phyloP scores from a whole-genome alignment of 2,113 vertebrate genomes.

The Notarius lentiginosus region DNA sequence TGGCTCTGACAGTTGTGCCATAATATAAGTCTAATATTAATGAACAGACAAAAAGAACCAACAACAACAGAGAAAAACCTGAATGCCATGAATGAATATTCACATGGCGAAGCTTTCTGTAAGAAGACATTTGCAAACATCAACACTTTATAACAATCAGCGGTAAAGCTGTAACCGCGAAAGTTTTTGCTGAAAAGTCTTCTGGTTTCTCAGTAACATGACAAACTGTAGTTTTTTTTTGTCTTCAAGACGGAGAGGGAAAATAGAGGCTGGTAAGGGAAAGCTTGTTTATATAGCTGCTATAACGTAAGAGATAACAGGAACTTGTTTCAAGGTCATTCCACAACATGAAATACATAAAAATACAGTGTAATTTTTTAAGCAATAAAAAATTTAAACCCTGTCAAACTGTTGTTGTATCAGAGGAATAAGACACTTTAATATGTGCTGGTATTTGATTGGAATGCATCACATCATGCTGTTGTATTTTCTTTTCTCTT shows the following conservation, averaged over 20 bases:
- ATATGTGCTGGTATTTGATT: not conserved
- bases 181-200: not conserved
- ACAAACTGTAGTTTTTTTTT: too few relatives aligned
- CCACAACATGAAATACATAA: not conserved
- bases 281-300: not conserved
- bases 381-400: not conserved
- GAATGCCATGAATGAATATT: not conserved
- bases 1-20: not conserved
- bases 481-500: not conserved
- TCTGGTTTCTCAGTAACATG: not conserved
- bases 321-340: not conserved
- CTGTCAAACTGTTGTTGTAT: not conserved
- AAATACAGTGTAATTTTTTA: not conserved
- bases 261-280: not conserved
- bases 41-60: not conserved
- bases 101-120: not conserved
- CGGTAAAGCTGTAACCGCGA: not conserved
- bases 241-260: not conserved
- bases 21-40: not conserved
- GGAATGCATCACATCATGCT: not conserved
- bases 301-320: not conserved
- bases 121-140: not conserved
- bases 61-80: not conserved
- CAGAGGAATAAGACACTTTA: not conserved
- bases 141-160: not conserved